Percentiles rank a stretch among this genome's conserved stretches.
These are phyloP conservation scores for Drosophila tristis DNA, from an alignment of 1,140 invertebrate species.

Conservation along the genomic window DNA sequence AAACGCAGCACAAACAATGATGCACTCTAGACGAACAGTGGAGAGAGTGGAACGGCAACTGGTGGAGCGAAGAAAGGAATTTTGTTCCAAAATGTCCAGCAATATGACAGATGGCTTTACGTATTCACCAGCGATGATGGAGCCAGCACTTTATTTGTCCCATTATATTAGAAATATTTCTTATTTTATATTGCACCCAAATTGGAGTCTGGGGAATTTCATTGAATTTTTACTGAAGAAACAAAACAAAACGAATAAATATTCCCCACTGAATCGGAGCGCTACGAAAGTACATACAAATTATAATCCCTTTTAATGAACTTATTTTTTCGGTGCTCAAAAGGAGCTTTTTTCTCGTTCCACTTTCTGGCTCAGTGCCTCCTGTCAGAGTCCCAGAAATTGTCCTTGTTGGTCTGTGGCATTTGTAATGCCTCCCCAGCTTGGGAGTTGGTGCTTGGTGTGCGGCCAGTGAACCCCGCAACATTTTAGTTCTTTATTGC, in stretches of 20 bases:
- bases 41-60: conserved; percentile 38
- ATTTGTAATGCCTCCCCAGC: conserved; percentile 13
- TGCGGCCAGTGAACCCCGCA: conserved; percentile 32
- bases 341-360: neutral
- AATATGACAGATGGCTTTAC: too few species aligned
- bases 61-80: conserved; percentile 30
- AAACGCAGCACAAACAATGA: conserved; percentile 47
- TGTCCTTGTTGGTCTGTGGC: conserved; percentile 20
- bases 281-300: neutral
- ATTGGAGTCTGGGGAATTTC: too few species aligned
- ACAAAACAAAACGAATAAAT: too few species aligned
- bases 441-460: too few species aligned
- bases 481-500: conserved; percentile 29
- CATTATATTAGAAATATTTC: too few species aligned
- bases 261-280: too few species aligned
- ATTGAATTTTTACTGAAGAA: too few species aligned
- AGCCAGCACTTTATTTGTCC: too few species aligned
- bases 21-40: conserved; percentile 38
- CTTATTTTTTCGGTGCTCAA: conserved; percentile 12
- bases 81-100: conserved; percentile 26
- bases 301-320: neutral
- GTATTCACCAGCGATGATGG: neutral
- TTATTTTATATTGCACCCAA: too few species aligned
- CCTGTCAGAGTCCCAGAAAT: conserved; percentile 25
- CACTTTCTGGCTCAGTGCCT: conserved; percentile 22